Evolutionary conservation across 2,888 invertebrate genomes (phyloP).

Genomic region (Drosophila sordidula): DNA sequence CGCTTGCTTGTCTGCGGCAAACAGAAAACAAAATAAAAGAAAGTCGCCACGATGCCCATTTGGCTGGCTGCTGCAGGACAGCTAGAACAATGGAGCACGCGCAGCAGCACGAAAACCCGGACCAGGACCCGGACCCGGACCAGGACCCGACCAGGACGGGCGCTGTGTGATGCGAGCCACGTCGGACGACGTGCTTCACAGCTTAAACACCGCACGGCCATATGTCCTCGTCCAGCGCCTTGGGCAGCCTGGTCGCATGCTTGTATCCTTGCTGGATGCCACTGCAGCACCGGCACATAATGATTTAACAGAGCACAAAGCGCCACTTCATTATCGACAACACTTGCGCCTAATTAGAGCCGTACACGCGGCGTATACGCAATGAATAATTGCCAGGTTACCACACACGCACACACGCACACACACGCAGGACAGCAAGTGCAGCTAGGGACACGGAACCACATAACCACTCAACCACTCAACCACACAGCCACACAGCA

Average conservation of each 20-base stretch:
- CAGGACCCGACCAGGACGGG: slow-evolving; percentile 19
- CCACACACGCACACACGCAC: slow-evolving; percentile 22
- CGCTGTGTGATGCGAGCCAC: slow-evolving; percentile 60
- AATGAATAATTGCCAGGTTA: slow-evolving; percentile 61
- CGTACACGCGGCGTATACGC: slow-evolving; percentile 62
- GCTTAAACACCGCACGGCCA: slow-evolving; percentile 61
- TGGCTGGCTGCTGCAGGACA: slow-evolving; percentile 17
- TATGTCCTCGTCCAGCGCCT: slow-evolving; percentile 24
- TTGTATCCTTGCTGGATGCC: slow-evolving; percentile 3
- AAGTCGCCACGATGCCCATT: slow-evolving; percentile 21
- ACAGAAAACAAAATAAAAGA: slow-evolving; percentile 8
- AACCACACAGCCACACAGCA: slow-evolving; percentile 35
- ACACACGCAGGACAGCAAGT: slow-evolving; percentile 1
- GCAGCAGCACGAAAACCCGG: slow-evolving; percentile 18
- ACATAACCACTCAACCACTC: slow-evolving; percentile 31
- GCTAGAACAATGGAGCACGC: slow-evolving; percentile 48
- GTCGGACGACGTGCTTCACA: slow-evolving; percentile 72
- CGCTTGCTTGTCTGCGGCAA: slow-evolving; percentile 37
- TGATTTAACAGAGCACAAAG: slow-evolving; percentile 35
- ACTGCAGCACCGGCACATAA: slow-evolving; percentile 21
- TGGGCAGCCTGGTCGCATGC: neutral
- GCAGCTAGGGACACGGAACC: slow-evolving; percentile 1
- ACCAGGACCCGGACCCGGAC: slow-evolving; percentile 15
- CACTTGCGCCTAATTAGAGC: slow-evolving; percentile 70
- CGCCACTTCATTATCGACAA: slow-evolving; percentile 71